These are phyloP conservation scores for Eupithecia subumbrata DNA, from an alignment of 2,888 invertebrate species.

Conservation along the genomic window DNA sequence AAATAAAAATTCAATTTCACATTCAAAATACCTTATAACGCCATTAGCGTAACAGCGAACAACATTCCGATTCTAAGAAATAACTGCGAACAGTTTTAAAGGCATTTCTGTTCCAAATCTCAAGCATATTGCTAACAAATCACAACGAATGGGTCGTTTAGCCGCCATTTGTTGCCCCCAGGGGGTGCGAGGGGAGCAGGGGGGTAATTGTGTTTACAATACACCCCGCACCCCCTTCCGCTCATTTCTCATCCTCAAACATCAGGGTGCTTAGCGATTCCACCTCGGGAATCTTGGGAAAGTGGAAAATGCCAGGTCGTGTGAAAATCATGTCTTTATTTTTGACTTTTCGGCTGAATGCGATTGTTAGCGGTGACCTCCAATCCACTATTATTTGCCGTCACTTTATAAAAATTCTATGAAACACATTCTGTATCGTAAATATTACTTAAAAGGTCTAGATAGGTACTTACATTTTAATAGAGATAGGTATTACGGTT, in stretches of 20 bases:
- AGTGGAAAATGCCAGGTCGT: constrained; percentile 58
- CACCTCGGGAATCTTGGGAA: constrained; percentile 69
- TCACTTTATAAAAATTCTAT: not conserved
- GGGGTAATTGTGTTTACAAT: constrained; percentile 79
- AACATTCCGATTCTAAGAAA: constrained; percentile 52
- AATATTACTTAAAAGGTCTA: no score
- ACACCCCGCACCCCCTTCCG: constrained; percentile 64
- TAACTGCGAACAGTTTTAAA: constrained; percentile 65
- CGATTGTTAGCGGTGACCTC: not conserved
- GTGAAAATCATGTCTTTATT: constrained; percentile 41
- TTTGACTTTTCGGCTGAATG: constrained; percentile 10
- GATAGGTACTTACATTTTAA: no score
- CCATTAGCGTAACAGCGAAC: constrained; percentile 49
- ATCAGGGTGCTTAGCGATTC: constrained; percentile 75
- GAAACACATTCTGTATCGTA: not conserved
- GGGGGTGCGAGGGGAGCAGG: constrained; percentile 56
- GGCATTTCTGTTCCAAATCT: constrained; percentile 77
- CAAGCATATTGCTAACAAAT: constrained; percentile 83
- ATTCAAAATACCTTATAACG: constrained; percentile 36
- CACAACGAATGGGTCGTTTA: constrained; percentile 83
- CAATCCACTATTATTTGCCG: not conserved
- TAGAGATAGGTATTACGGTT: not conserved
- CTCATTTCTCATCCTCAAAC: constrained; percentile 78
- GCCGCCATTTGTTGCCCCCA: constrained; percentile 77
- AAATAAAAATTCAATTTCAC: constrained; percentile 16